phyloP scores from a whole-genome alignment of 2,888 invertebrate species.

The Timema podura region DNA sequence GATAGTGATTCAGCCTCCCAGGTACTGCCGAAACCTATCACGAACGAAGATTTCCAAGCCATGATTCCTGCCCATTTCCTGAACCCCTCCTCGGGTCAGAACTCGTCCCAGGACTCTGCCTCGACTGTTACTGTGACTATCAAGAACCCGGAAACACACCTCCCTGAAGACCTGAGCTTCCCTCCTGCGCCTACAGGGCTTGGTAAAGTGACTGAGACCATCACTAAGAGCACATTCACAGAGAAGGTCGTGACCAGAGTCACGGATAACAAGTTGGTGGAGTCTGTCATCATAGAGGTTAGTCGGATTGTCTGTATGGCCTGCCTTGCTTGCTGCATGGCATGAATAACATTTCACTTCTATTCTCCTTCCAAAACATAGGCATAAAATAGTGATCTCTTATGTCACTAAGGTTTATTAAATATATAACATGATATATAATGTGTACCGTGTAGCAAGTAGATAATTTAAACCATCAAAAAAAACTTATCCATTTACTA shows the following conservation, averaged over 20 bases:
- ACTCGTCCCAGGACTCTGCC: constrained; percentile 45
- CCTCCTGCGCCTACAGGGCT: constrained; percentile 80
- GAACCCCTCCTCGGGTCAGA: constrained; percentile 42
- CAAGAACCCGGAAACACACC: constrained; percentile 60
- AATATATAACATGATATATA: too few species aligned
- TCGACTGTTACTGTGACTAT: constrained; percentile 76
- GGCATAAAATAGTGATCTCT: background rate
- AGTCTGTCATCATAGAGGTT: constrained; percentile 87
- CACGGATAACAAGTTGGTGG: constrained; percentile 86
- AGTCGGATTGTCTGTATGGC: constrained; percentile 38
- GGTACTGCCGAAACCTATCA: constrained; percentile 68
- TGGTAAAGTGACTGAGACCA: constrained; percentile 88
- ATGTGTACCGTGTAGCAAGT: too few species aligned
- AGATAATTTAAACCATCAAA: too few species aligned
- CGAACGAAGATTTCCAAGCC: constrained; percentile 92
- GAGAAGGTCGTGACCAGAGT: constrained; percentile 92
- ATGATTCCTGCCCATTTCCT: constrained; percentile 92
- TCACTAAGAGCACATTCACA: constrained; percentile 93
- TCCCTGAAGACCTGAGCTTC: constrained; percentile 62
- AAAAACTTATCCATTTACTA: too few species aligned
- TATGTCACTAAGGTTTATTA: background rate
- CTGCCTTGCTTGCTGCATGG: too few species aligned
- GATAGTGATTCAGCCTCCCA: constrained; percentile 24
- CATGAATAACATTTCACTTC: too few species aligned
- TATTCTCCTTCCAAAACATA: background rate